A percentile compares a stretch with the other conserved stretches of the same genome.
These are phyloP conservation scores for Cheilosia urbana DNA, from an alignment of 2,888 invertebrate genomes.

Conservation along the genomic window DNA sequence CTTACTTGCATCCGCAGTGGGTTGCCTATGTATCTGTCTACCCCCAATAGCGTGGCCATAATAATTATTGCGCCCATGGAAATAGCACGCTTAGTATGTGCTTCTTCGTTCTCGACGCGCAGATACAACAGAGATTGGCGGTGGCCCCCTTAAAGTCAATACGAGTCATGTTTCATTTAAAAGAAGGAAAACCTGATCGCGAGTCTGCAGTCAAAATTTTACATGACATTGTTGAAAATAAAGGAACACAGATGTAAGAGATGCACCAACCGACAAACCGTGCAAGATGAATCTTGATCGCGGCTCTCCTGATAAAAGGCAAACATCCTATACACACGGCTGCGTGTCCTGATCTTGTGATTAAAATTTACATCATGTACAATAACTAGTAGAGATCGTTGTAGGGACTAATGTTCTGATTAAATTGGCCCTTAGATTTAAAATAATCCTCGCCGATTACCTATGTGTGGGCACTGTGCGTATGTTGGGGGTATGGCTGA, in stretches of 20 bases:
- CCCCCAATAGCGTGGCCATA: conserved; percentile 44
- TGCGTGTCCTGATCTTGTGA: conserved; percentile 74
- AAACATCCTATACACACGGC: conserved; percentile 41
- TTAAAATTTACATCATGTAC: conserved; percentile 72
- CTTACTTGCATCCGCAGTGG: conserved; percentile 6
- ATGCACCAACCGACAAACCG: conserved; percentile 14
- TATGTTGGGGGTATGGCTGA: conserved; percentile 13
- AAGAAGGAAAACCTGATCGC: conserved; percentile 49
- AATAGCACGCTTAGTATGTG: conserved; percentile 36
- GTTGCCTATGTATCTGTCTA: conserved; percentile 39
- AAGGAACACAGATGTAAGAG: conserved; percentile 9
- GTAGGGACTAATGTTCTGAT: conserved; percentile 64
- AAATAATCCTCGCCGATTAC: conserved; percentile 6
- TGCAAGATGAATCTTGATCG: conserved; percentile 54
- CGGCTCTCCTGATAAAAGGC: conserved; percentile 41
- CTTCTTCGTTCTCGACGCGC: conserved; percentile 29
- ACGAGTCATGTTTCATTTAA: conserved; percentile 66
- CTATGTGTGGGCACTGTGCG: neutral
- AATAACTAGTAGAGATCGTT: conserved; percentile 62
- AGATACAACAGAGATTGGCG: conserved; percentile 49
- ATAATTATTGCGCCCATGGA: conserved; percentile 43
- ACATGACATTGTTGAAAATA: conserved; percentile 55
- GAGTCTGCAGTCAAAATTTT: conserved; percentile 48
- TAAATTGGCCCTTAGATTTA: conserved; percentile 44
- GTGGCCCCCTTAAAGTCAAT: conserved; percentile 53